Percentiles rank a stretch among this genome's conserved stretches.
Conservation (phyloP, 2,113 vertebrate species). For the Odontophorus gujanensis region DNA sequence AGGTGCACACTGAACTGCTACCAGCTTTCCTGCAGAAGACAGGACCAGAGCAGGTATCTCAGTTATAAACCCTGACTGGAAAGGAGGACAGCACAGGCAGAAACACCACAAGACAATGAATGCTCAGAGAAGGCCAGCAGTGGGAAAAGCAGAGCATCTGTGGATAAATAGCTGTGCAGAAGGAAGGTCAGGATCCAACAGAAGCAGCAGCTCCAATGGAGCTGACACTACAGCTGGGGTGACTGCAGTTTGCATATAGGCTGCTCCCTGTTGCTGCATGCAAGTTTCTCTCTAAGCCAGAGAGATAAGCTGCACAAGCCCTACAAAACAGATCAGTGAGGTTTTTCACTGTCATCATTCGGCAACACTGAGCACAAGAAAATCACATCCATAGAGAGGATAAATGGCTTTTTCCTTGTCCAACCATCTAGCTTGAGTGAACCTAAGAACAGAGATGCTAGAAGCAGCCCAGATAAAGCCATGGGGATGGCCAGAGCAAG, state of each 20-base stretch:
- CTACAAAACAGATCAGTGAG: neutral
- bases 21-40: neutral
- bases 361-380: neutral
- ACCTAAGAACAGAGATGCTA: neutral
- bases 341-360: neutral
- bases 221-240: neutral
- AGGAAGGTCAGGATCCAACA: neutral
- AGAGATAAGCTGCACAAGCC: neutral
- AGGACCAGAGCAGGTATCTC: neutral
- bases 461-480: neutral
- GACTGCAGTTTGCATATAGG: neutral
- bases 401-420: neutral
- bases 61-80: neutral
- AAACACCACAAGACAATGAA: neutral
- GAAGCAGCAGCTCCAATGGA: neutral
- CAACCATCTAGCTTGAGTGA: neutral
- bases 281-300: neutral
- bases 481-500: fast-evolving
- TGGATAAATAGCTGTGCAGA: neutral
- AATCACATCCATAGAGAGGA: neutral
- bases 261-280: neutral
- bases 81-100: neutral
- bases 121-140: neutral
- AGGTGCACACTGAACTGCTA: neutral
- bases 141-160: fast-evolving